Evolutionary conservation across 2,797 vertebrate species (phyloP), one percentile per base, ranked within the genome.

Genomic region (Alosa sapidissima): DNA sequence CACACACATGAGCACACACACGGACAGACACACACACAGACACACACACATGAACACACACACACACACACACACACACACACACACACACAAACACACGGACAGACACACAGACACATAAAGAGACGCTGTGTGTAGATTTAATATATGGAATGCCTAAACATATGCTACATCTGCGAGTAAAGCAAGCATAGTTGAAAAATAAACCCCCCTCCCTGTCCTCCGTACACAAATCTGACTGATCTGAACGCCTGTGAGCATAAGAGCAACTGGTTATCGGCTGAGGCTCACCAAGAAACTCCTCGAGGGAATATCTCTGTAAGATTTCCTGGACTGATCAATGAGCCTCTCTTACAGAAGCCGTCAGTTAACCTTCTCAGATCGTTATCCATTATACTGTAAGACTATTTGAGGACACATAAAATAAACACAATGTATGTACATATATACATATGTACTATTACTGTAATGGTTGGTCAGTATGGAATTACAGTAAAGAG

Each of bases 311-410:
- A 45, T 75, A 75, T 75, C 36, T 78, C 72, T 78, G 41, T 7
- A 78, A 5, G 72, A 78, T 19, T 78, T 78, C 72, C 72, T 78
- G 72, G 72, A 78, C 72, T 78, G 72, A 78, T 78, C 72, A 45
- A 78, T 78, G 41, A 10, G 5, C 41, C 68, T 72, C n/a, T 41
- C 36, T 19, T 14, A 72, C 11, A 41, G 13, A 7, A 21, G 36
- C 41, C 36, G 45, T 47, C 72, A 47, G 5, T 78, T 78, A 78
- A 78, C 72, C 72, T 36, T 19, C 54, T 21, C 54, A 19, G 19
- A 19, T 55, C 54, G 19, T 55, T 55, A 36, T 7, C 72, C 41
- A 41, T 45, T 78, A 47, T 21, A n/a, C n/a, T n/a, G n/a, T n/a
- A 72, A 16, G 11, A 72, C 41, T 28, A 10, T 36, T 72, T 41